Base-by-base conservation (phyloP, 1,140 invertebrate genomes). In the Bombus cullumanus region DNA sequence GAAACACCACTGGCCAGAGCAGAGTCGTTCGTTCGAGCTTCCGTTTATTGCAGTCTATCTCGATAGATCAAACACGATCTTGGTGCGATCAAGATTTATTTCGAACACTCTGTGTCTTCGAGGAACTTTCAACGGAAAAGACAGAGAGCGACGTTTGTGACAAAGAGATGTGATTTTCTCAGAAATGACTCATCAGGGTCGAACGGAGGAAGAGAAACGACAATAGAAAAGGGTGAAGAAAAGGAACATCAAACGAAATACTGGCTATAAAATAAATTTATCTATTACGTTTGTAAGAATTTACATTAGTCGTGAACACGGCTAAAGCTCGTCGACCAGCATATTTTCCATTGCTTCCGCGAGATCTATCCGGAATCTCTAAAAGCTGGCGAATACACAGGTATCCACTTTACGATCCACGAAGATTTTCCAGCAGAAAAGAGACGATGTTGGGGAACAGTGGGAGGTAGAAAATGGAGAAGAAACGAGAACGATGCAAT, bases 381-480 rank as follows among this genome's bases (percentile, higher is more conserved):
- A 1, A 68, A 34, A 34, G 66, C 66, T 31, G n/a, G 22, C 31
- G 43, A 62, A 37, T 47, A 74, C 80, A 64, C 57, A 34, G 41
- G 13, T 72, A 53, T 81, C 34, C 47, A 72, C 47, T 82, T 75
- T 82, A 41, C 68, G 68, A 72, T 57, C 37, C 8, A 28, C 22
- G 18, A 28, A 57, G 34, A 47, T 66, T 53, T 66, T 39, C 47
- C 6, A 15, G n/a, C 1, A 62, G 13, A 12, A 66, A 39, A 41
- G 57, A 68, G 22, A 15, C 47, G 82, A 69, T 53, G 43, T 15
- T 13, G 15, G 10, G 15, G 10, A 34, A 57, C 12, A 47, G 74
- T 25, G 25, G 22, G 34, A 37, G 25, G 34, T 9, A 22, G 15
- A 43, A 57, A 34, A 75, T 31, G 28, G 53, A 37, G 8, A 34